Evolutionary conservation across 2,113 vertebrate genomes (phyloP).

Genomic region (Mystacornis crossleyi): DNA sequence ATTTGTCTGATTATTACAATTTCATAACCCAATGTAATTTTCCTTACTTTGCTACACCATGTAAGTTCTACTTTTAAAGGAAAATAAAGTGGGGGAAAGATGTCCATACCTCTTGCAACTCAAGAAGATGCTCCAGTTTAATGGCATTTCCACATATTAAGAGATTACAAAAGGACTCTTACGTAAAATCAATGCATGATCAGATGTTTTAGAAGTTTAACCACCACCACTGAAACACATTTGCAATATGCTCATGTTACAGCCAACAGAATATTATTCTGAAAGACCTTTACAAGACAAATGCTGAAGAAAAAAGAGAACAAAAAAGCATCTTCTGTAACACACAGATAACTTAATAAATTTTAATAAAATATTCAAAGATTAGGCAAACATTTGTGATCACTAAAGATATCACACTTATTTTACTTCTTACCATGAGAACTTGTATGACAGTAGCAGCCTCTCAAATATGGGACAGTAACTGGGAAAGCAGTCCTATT

Average conservation of each 20-base stretch:
- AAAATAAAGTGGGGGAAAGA: not conserved
- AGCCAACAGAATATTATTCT: not conserved
- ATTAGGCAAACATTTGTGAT: not conserved
- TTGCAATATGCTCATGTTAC: not conserved
- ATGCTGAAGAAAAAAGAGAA: not conserved
- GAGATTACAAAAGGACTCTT: not conserved
- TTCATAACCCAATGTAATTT: not conserved
- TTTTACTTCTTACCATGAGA: not conserved
- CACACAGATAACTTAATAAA: not conserved
- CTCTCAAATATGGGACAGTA: not conserved
- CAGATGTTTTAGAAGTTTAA: not conserved
- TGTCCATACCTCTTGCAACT: not conserved
- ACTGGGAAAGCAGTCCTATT: not conserved
- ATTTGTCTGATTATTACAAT: not conserved
- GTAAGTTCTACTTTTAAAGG: not conserved
- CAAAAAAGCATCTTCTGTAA: not conserved
- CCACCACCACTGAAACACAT: not conserved
- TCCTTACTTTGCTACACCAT: not conserved
- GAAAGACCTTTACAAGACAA: not conserved
- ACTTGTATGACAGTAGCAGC: not conserved
- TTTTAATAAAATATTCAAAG: not conserved
- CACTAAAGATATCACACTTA: not conserved
- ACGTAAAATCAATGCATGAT: accelerated
- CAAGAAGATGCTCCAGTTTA: not conserved
- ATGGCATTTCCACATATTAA: not conserved